Evolutionary conservation across 2,797 vertebrate genomes (phyloP), one percentile per base, ranked within the genome.

Genomic region (Acanthopagrus latus): DNA sequence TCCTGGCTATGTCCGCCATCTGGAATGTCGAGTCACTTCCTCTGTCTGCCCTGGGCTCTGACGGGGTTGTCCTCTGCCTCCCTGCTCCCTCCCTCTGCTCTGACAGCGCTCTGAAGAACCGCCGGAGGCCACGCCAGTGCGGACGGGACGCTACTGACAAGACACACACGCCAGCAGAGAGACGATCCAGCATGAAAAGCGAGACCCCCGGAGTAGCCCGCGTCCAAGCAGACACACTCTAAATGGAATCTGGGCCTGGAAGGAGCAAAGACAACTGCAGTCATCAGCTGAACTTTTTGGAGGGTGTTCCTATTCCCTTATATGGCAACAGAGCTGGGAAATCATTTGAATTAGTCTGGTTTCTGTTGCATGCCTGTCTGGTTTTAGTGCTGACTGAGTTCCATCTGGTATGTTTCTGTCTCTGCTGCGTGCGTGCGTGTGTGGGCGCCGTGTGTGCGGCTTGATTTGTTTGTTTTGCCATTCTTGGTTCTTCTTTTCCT

Each of bases 261-360:
- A 78, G 76, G 71, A 62, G 62, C 76, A 80, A 81, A 85, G 85
- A 82, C 90, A 92, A 89, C 89, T 90, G 86, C 87, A 93, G 87
- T 83, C 90, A 94, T 93, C 94, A 93, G 90, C 91, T 93, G 87
- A 94, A 88, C 88, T 68, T 85, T 85, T 70, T 80, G 69, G 91
- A 91, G 92, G 90, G 88, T 90, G 92, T 92, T 91, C 69, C 92
- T 79, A 50, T 95, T 92, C 71, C 95, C 94, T 94, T 95, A 95
- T 95, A 94, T 92, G 95, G 95, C 88, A 83, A 89, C 89, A 80
- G 84, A 93, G 88, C 92, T 86, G 92, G 90, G 92, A 94, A 95
- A 93, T 92, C 88, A 93, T 95, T 95, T 95, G 92, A 95, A 95
- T 95, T 92, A 90, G 91, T 94, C 91, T 93, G 94, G 90, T 92